Base-by-base conservation (phyloP, 2,797 vertebrate genomes). In the Rhabdomys pumilio region DNA sequence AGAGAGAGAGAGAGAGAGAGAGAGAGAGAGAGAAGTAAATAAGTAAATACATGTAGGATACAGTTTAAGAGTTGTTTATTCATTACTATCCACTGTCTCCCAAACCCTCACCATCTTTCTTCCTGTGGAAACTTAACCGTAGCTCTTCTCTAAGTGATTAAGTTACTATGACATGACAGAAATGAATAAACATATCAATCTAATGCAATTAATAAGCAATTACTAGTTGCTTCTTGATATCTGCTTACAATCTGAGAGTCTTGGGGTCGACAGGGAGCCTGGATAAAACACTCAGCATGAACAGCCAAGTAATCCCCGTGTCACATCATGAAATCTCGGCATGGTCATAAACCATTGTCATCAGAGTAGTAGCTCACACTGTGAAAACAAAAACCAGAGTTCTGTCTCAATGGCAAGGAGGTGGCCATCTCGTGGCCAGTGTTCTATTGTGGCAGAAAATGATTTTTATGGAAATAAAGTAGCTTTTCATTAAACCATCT, bases 341-440 rank as follows among this genome's bases (percentile, higher is more conserved):
- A 8, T 17, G 91, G 1, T 75, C 6, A 77, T 50, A 63, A 93
- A 97, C 72, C 79, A 5, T 63, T 87, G 80, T 90, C 72, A 31
- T 89, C 88, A 55, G 90, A 57, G 86, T 57, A 89, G 80, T 24
- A 44, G 55, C 92, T 93, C 90, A 19, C 29, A 57, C 85, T 91
- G 93, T 55, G 90, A 61, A 91, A 67, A 85, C 50, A 75, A 81
- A 76, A 24, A 59, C 38, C 50, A 59, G 69, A 53, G 19, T 6
- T 20, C 77, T 47, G 90, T 38, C 22, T 91, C 53, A 7, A 10
- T 0, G 15, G 22, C 63, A 31, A 50, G 13, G 1, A 91, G 20
- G 91, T 90, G 19, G 90, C 44, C 55, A 59, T 96, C 47, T 34
- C 15, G 31, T 31, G 92, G 87, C 76, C 3, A 61, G 1, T 55